Percentiles rank a stretch among this genome's conserved stretches.
These are phyloP conservation scores for Ammodramus savannarum DNA, from an alignment of 2,113 vertebrate species.

Conservation along the genomic window DNA sequence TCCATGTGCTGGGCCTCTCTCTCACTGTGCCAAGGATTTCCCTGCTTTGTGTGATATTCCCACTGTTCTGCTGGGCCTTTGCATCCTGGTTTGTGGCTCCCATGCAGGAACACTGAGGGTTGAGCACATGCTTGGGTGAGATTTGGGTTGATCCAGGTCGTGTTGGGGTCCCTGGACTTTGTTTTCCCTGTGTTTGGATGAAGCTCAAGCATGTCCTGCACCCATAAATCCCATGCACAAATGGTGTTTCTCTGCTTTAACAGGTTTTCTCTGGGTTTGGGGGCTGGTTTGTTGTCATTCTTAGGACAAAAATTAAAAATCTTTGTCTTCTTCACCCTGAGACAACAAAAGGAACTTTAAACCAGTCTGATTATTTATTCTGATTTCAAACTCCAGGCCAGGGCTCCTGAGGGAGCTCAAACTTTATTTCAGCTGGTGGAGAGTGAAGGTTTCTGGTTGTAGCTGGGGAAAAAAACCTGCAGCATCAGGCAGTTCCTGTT, in stretches of 20 bases:
- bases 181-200: neutral
- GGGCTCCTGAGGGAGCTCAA: neutral
- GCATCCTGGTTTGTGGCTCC: neutral
- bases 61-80: neutral
- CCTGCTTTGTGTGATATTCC: constrained; percentile 41
- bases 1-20: neutral
- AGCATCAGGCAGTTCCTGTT: neutral
- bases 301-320: neutral
- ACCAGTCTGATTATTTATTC: neutral
- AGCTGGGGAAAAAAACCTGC: neutral
- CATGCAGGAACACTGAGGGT: neutral
- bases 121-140: neutral
- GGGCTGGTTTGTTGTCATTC: neutral
- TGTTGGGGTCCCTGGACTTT: neutral
- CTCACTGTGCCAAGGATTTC: neutral
- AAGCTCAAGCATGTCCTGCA: neutral
- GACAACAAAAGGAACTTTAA: neutral
- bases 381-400: neutral
- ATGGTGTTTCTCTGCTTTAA: neutral
- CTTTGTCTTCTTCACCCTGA: neutral
- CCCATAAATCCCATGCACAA: neutral
- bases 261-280: neutral
- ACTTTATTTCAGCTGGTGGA: neutral
- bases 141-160: neutral
- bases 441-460: neutral